phyloP scores from a whole-genome alignment of 2,113 vertebrate genomes.

The Zootoca vivipara region DNA sequence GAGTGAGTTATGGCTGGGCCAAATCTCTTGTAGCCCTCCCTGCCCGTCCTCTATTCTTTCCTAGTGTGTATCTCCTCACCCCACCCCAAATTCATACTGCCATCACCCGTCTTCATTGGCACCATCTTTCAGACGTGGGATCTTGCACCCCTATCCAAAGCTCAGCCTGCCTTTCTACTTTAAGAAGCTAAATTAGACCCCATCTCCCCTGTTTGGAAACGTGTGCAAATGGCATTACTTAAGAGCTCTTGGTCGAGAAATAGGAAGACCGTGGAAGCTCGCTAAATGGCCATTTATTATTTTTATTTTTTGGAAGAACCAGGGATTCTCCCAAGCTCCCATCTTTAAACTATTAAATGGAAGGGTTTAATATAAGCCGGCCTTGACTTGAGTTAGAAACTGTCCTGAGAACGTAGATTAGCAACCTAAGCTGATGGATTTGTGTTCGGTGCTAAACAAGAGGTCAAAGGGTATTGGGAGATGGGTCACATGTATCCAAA shows the following conservation, averaged over 20 bases:
- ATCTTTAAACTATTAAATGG: neutral
- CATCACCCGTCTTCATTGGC: neutral
- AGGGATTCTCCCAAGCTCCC: neutral
- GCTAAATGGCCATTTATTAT: neutral
- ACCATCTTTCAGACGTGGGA: neutral
- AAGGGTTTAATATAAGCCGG: neutral
- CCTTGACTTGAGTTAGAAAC: neutral
- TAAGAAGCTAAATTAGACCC: slow-evolving; percentile 66
- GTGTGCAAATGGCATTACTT: neutral
- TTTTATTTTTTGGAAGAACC: neutral
- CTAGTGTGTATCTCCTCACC: too few species aligned
- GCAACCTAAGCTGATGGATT: neutral
- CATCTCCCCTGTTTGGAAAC: slow-evolving; percentile 20
- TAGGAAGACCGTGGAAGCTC: neutral
- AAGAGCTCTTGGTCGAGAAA: neutral
- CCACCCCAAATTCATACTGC: neutral
- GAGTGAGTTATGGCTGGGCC: neutral
- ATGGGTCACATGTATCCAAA: too few species aligned
- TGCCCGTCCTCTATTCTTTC: neutral
- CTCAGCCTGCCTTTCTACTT: neutral
- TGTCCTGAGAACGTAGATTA: too few species aligned
- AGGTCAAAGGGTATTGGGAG: neutral
- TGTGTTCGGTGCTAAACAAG: neutral
- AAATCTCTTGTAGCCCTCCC: neutral
- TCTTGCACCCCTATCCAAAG: neutral